Evolutionary conservation across 2,888 invertebrate species (phyloP).

Genomic region (Sarcophaga carnaria): DNA sequence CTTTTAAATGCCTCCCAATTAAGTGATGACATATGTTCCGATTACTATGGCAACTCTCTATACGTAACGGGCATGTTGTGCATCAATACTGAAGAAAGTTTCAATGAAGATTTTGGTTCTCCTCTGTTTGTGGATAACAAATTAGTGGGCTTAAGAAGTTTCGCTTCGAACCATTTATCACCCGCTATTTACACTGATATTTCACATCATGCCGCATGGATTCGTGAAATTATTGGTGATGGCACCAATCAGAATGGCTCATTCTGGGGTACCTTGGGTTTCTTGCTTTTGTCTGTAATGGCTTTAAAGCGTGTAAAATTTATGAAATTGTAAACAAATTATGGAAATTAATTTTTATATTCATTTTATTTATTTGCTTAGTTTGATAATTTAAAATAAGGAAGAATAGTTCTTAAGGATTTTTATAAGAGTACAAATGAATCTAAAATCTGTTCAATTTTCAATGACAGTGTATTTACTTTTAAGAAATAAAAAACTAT

Average conservation of each 20-base stretch:
- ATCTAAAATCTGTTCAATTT: slow-evolving; percentile 23
- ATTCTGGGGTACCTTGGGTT: slow-evolving; percentile 77
- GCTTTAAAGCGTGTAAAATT: slow-evolving; percentile 71
- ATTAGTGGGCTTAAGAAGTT: slow-evolving; percentile 62
- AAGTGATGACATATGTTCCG: slow-evolving; percentile 51
- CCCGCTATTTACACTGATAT: slow-evolving; percentile 66
- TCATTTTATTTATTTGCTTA: not conserved
- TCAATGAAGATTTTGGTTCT: slow-evolving; percentile 64
- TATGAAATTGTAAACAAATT: slow-evolving; percentile 28
- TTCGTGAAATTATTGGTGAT: slow-evolving; percentile 72
- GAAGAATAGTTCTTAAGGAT: slow-evolving; percentile 31
- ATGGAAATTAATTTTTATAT: not conserved
- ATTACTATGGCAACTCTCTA: slow-evolving; percentile 44
- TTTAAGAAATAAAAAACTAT: not conserved
- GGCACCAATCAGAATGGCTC: slow-evolving; percentile 76
- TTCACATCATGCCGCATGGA: slow-evolving; percentile 73
- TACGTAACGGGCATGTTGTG: slow-evolving; percentile 64
- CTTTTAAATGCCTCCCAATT: slow-evolving; percentile 58
- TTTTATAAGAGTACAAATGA: slow-evolving; percentile 45
- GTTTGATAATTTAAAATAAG: slow-evolving; percentile 33
- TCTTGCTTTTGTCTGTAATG: slow-evolving; percentile 75
- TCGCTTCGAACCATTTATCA: not conserved
- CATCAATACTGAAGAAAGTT: slow-evolving; percentile 28
- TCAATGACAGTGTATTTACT: slow-evolving; percentile 1
- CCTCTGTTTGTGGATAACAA: slow-evolving; percentile 65